These are phyloP conservation scores for Drosophila peninsularis DNA, from an alignment of 2,888 invertebrate genomes.

Conservation along the genomic window DNA sequence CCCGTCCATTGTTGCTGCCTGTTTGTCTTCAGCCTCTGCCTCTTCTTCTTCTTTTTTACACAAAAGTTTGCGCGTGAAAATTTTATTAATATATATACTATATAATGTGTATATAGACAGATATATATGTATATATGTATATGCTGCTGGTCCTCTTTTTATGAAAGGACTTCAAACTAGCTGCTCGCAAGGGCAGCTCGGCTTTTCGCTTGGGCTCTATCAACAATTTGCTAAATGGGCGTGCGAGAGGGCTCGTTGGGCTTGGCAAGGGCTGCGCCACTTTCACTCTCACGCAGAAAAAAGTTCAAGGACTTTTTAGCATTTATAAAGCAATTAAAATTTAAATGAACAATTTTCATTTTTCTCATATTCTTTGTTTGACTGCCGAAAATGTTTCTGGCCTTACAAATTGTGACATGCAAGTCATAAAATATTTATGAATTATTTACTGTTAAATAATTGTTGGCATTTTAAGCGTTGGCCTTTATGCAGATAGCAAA, in stretches of 20 bases:
- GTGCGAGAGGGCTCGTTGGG: neutral
- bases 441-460: conserved; percentile 69
- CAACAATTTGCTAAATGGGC: conserved; percentile 37
- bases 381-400: conserved; percentile 44
- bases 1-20: conserved; percentile 42
- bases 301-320: conserved; percentile 83
- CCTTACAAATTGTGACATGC: conserved; percentile 69
- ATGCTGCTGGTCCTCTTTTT: conserved; percentile 29
- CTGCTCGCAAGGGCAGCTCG: conserved; percentile 60
- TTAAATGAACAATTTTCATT: conserved; percentile 77
- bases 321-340: conserved; percentile 84
- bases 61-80: conserved; percentile 62
- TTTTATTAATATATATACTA: conserved; percentile 71
- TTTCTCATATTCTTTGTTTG: conserved; percentile 37
- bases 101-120: conserved; percentile 42
- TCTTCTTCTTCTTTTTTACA: conserved; percentile 38
- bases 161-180: conserved; percentile 54
- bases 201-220: conserved; percentile 34
- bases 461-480: conserved; percentile 54
- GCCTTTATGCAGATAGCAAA: conserved; percentile 9
- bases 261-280: conserved; percentile 10
- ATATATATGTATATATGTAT: conserved; percentile 48
- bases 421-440: conserved; percentile 64
- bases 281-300: conserved; percentile 66
- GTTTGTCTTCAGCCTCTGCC: conserved; percentile 47